Evolutionary conservation across 2,888 invertebrate genomes (phyloP).

Genomic region (Polyommatus icarus): DNA sequence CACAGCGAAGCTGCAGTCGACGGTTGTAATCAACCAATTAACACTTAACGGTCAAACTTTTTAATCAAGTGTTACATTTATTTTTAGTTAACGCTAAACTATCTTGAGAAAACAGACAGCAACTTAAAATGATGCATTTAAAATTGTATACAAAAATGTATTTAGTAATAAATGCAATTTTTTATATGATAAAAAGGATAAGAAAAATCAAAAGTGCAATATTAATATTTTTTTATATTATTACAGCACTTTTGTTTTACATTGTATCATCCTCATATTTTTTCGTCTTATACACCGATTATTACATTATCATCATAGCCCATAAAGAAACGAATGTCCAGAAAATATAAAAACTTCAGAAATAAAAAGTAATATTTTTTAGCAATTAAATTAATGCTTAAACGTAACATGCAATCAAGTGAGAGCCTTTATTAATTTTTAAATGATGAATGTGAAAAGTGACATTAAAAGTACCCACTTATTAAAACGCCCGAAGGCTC

Average conservation of each 20-base stretch:
- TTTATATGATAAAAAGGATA: too few relatives aligned
- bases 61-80: conserved; percentile 18
- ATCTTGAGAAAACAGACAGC: not conserved
- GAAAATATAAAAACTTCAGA: not conserved
- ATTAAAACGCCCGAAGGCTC: conserved; percentile 28
- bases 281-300: not conserved
- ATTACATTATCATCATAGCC: not conserved
- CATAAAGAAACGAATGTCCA: not conserved
- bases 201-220: too few relatives aligned
- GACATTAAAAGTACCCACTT: conserved; percentile 2
- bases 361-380: not conserved
- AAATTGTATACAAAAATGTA: not conserved
- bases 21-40: conserved; percentile 41
- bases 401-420: conserved; percentile 1
- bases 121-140: not conserved
- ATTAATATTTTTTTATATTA: too few relatives aligned
- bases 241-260: too few relatives aligned
- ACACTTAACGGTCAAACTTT: conserved; percentile 39
- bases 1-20: conserved; percentile 37
- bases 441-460: conserved; percentile 18
- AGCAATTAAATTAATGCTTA: not conserved
- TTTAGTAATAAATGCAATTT: too few relatives aligned
- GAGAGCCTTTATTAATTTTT: conserved; percentile 4
- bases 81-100: conserved; percentile 12
- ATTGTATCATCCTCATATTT: too few relatives aligned